Evolutionary conservation across 2,888 invertebrate genomes (phyloP), one percentile per base, ranked within the genome.

Genomic region (Drosophila demipolita): DNA sequence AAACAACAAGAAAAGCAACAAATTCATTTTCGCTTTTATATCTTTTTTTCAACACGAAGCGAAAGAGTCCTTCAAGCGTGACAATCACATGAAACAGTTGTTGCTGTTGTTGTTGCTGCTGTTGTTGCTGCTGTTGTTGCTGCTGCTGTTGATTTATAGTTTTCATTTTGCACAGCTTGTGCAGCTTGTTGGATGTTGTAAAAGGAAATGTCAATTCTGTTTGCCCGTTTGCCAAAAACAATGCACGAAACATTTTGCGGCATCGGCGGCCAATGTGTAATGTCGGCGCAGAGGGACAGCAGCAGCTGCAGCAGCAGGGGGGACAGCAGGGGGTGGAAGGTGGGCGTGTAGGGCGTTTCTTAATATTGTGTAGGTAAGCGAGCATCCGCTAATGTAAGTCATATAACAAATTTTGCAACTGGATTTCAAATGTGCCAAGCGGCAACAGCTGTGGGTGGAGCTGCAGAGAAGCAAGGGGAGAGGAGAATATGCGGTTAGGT

Each of bases 131-230:
- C 8, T 66, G 73, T 15, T 59, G 60, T 17, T 67, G 83, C 11
- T 73, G 76, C 55, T 80, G 83, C 69, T 79, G 83, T 83, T 87
- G 87, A 87, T 87, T 87, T 87, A 87, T 87, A 82, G 87, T 90
- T 87, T 87, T 86, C 87, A 90, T 80, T 88, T 90, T 88, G 76
- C 87, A 63, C 62, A 83, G 81, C 73, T 84, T 68, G 79, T 75
- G 77, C 82, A 87, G 80, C 85, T 87, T 87, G 77, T 82, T 88
- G 87, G 77, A 90, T 87, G 87, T 87, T 87, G 87, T 83, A 90
- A 87, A 90, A 90, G 87, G 87, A 87, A 87, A 87, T 87, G 87
- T 90, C 87, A 87, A 90, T 87, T 87, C 84, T 79, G 85, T 75
- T 77, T 78, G 83, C 76, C 85, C 88, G 87, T 71, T 89, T 88